Conservation (phyloP, 2,113 vertebrate genomes). For the Mesocricetus auratus region DNA sequence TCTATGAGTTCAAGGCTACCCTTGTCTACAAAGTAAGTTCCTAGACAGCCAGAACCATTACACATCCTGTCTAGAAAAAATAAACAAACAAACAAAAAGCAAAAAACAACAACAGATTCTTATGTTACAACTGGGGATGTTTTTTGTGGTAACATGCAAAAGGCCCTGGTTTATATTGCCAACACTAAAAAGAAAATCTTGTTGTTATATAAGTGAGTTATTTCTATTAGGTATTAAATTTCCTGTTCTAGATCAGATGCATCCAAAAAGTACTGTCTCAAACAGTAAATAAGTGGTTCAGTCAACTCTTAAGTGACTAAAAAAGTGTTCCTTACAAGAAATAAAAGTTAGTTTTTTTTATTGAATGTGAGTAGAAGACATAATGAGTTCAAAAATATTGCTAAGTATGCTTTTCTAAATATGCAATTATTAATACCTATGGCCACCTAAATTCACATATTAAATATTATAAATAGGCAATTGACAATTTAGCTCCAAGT, state of each 20-base stretch:
- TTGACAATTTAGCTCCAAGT: neutral
- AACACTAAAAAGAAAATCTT: neutral
- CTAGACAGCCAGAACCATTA: neutral
- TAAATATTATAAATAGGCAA: slow-evolving; percentile 32
- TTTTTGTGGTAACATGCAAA: neutral
- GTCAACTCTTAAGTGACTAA: neutral
- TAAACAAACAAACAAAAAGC: neutral
- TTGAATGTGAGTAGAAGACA: neutral
- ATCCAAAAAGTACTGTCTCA: neutral
- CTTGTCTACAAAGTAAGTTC: neutral
- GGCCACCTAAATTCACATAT: slow-evolving; percentile 21
- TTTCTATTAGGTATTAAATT: neutral
- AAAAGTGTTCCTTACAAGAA: neutral
- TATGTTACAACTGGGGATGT: neutral
- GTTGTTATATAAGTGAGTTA: neutral
- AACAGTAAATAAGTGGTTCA: neutral
- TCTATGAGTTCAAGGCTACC: neutral
- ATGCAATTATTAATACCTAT: neutral
- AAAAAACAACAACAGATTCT: neutral
- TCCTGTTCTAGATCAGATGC: neutral
- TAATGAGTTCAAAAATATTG: slow-evolving; percentile 14
- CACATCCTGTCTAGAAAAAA: neutral
- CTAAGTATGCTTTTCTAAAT: slow-evolving; percentile 36
- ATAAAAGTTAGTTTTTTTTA: slow-evolving; percentile 20
- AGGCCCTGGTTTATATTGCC: neutral